Base-by-base conservation (phyloP, 2,113 vertebrate genomes). In the Rhea pennata region DNA sequence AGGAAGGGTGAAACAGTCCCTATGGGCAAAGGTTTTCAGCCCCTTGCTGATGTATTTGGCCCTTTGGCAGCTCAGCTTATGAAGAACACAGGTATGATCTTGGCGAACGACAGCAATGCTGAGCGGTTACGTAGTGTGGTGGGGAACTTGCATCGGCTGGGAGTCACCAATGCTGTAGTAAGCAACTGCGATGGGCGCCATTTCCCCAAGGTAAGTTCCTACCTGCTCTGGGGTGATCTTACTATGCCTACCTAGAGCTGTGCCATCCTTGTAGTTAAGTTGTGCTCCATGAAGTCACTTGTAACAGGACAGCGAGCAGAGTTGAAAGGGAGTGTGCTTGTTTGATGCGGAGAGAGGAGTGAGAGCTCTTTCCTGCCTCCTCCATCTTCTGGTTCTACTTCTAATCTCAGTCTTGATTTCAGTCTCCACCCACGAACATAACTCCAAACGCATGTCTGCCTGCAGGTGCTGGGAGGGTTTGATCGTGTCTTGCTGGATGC, bases 401-500 rank as follows among this genome's bases (percentile, higher is more conserved):
- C 33, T 76, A 7, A 31, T 56, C 16, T 85, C 20, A 10, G 12
- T 48, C 29, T 74, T 71, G 15, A 51, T 85, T 46, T 6, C 8
- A 70, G 26, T 84, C 14, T 26, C 36, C 0, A 5, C 39, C 56
- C 53, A 9, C 21, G 26, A 76, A 33, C 0, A 0, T 73, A 76
- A 95, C 81, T 90, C 54, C 72, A 80, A 58, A 56, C 10, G 12
- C 66, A 7, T 5, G 3, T 84, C 53, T 90, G 13, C 36, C 44
- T 74, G 23, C 79, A 99, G 99, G 98, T 99, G 23, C 98, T 99
- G 94, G 99, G 99, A 61, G 99, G 99, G 33, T 99, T 99, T 19
- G 99, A 99, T 84, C 96, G 99, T 74, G 99, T 99, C 26, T 96
- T 99, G 93, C 97, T 99, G 39, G 99, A 99, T 23, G 99, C 99